phyloP scores from a whole-genome alignment of 2,113 vertebrate genomes.

The Rhinoderma darwinii region DNA sequence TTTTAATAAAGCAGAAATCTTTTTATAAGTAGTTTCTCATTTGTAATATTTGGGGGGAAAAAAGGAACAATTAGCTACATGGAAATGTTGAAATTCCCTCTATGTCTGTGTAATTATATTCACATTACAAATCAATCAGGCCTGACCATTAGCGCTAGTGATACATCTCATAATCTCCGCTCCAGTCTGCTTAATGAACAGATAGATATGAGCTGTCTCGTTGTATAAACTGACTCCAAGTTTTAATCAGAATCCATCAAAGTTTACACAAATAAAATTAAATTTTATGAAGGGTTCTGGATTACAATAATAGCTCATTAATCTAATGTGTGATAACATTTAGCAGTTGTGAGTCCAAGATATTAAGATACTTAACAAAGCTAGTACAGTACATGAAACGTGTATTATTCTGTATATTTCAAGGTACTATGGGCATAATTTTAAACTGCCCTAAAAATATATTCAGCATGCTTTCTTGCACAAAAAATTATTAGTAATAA shows the following conservation, averaged over 20 bases:
- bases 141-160: constrained; percentile 63
- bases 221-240: constrained; percentile 64
- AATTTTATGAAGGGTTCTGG: constrained; percentile 60
- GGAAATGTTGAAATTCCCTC: constrained; percentile 61
- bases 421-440: background rate
- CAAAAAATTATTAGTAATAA: no score
- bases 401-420: background rate
- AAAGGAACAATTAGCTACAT: constrained; percentile 63
- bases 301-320: constrained; percentile 16
- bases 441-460: background rate
- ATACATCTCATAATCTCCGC: constrained; percentile 63
- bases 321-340: background rate
- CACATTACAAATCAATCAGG: constrained; percentile 73
- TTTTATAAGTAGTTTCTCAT: background rate
- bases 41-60: background rate
- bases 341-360: accelerated
- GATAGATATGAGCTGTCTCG: constrained; percentile 65
- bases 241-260: constrained; percentile 66
- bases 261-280: constrained; percentile 64
- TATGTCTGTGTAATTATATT: constrained; percentile 69
- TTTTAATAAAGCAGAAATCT: background rate
- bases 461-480: background rate
- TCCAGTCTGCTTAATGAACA: constrained; percentile 60
- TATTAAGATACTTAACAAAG: background rate
- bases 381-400: background rate